Base-by-base conservation (phyloP, 2,888 invertebrate genomes). In the Lasius platythorax region DNA sequence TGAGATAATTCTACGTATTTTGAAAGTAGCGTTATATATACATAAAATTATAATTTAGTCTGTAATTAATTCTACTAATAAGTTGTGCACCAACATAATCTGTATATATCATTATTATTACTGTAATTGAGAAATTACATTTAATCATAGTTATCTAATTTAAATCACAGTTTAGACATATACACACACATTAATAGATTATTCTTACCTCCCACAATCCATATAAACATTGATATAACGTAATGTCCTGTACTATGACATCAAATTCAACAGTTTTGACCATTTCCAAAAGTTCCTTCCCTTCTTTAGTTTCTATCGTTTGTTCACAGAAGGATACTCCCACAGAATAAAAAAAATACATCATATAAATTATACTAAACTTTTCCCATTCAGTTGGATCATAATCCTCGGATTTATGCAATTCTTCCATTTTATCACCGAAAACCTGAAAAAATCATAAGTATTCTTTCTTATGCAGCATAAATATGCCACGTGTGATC, bases 181-280 rank as follows among this genome's bases (percentile, higher is more conserved):
- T 23, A 68, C 5, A 50, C 11, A 37, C 0, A 9, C 3, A 28
- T 50, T 50, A 50, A 50, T 50, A 18, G 50, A n/a, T 40, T 67
- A n/a, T n/a, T n/a, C n/a, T n/a, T n/a, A n/a, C n/a, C n/a, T n/a
- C n/a, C n/a, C n/a, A n/a, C n/a, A n/a, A 40, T 5, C 78, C 84
- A 2, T 82, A 87, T 0, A 87, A 64, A 46, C 86, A 87, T 18
- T 86, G 67, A 30, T 50, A 12, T 5, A 68, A 0, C 0, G 82
- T 82, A n/a, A 87, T 43, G n/a, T 87, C 86, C 4, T 68, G 70
- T 0, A 87, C 56, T 30, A 87, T 87, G 3, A 87, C 78, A 6
- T 87, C 86, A 53, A 87, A 81, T 33, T 68, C 30, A 23, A 66
- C 56, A 33, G 43, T 78, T 15, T 73, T 82, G 11, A 87, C 58